phyloP scores from a whole-genome alignment of 2,797 vertebrate genomes.

The Poecilia velifera region DNA sequence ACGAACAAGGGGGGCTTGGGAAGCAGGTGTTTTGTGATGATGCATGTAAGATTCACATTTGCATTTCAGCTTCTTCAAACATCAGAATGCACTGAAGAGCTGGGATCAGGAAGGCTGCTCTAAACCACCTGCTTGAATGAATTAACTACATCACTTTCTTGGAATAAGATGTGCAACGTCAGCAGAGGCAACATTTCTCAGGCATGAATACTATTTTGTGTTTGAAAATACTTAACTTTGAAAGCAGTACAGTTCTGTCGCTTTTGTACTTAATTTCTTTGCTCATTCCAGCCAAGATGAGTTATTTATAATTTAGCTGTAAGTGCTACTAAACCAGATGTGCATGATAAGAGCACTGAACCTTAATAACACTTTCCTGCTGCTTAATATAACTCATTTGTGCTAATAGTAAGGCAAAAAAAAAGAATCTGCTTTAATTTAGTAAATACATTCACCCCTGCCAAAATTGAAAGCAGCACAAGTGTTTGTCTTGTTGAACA shows the following conservation, averaged over 20 bases:
- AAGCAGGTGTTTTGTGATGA: conserved; percentile 53
- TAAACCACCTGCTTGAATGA: neutral
- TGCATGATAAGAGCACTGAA: neutral
- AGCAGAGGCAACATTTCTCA: neutral
- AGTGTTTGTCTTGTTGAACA: neutral
- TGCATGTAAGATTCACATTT: conserved; percentile 52
- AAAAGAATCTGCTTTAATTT: neutral
- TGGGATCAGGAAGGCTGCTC: neutral
- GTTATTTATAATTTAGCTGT: conserved; percentile 7
- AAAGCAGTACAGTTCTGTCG: neutral
- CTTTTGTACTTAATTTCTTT: neutral
- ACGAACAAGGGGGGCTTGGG: conserved; percentile 46
- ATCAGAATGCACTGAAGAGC: conserved; percentile 12
- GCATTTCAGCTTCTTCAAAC: conserved; percentile 37
- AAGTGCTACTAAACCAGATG: neutral
- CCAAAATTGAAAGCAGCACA: neutral
- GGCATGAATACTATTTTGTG: neutral
- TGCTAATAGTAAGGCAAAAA: neutral
- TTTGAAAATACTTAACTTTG: neutral
- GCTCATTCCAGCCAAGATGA: neutral
- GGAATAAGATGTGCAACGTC: neutral
- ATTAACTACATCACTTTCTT: neutral
- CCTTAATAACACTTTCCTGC: neutral
- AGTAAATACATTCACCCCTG: neutral
- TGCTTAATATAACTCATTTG: neutral